phyloP scores from a whole-genome alignment of 2,888 invertebrate genomes.

The Carcina quercana region DNA sequence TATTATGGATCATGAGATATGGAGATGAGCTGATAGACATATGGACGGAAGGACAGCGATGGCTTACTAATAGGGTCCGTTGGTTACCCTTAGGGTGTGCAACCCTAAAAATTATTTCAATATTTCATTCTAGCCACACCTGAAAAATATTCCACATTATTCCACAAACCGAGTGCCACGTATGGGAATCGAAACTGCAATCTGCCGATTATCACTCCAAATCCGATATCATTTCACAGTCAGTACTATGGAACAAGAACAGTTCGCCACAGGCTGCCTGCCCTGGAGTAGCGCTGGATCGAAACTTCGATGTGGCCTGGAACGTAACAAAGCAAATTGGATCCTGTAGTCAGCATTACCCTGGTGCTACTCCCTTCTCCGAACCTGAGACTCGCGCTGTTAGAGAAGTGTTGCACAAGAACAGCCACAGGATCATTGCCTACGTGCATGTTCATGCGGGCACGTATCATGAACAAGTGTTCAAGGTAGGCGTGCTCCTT shows the following conservation, averaged over 20 bases:
- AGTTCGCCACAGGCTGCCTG: constrained; percentile 45
- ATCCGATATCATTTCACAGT: too few relatives aligned
- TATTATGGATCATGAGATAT: too few relatives aligned
- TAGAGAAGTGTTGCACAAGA: constrained; percentile 41
- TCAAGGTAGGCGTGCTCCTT: constrained; percentile 38
- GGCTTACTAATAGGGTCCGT: too few relatives aligned
- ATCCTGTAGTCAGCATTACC: constrained; percentile 46
- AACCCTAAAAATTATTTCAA: too few relatives aligned
- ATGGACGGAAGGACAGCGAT: too few relatives aligned
- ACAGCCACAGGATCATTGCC: constrained; percentile 47
- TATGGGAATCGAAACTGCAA: too few relatives aligned
- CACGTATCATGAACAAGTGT: constrained; percentile 18
- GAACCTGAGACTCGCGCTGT: constrained; percentile 48
- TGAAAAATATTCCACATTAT: too few relatives aligned
- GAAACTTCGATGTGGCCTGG: constrained; percentile 59
- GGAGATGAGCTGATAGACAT: too few relatives aligned
- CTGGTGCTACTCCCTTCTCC: constrained; percentile 45
- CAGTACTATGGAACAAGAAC: constrained; percentile 46
- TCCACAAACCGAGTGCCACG: too few relatives aligned
- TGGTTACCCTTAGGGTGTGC: too few relatives aligned
- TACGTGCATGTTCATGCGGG: constrained; percentile 53
- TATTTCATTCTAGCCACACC: too few relatives aligned
- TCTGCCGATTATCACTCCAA: too few relatives aligned
- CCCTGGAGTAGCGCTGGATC: constrained; percentile 46
- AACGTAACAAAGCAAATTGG: constrained; percentile 22